phyloP scores from a whole-genome alignment of 2,888 invertebrate species.

The Athrips mouffetella region DNA sequence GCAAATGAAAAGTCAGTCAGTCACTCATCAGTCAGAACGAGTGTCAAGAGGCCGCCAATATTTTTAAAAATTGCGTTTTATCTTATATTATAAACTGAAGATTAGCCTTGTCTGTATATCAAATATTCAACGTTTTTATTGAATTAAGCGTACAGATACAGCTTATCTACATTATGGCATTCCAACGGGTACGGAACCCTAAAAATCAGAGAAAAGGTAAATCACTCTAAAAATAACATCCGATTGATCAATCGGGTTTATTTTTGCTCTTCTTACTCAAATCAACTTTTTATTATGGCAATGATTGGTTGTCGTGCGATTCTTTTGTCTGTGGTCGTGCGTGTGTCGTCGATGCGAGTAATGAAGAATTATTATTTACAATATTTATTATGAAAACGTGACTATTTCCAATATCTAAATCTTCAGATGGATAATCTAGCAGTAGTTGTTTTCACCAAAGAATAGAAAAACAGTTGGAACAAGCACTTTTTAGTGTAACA shows the following conservation, averaged over 20 bases:
- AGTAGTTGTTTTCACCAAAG: constrained; percentile 47
- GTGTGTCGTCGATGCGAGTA: constrained; percentile 37
- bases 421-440: constrained; percentile 63
- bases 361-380: constrained; percentile 33
- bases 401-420: constrained; percentile 36
- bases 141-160: too few relatives aligned
- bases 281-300: neutral
- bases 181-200: too few relatives aligned
- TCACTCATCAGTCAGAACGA: too few relatives aligned
- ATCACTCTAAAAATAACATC: too few relatives aligned
- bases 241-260: neutral
- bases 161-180: too few relatives aligned
- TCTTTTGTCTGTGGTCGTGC: constrained; percentile 31
- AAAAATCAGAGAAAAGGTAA: too few relatives aligned
- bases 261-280: neutral
- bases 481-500: constrained; percentile 38
- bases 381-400: constrained; percentile 48
- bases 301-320: neutral
- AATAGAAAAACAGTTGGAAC: constrained; percentile 41
- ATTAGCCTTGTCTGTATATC: too few relatives aligned
- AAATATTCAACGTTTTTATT: too few relatives aligned
- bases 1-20: too few relatives aligned
- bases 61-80: too few relatives aligned
- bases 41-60: too few relatives aligned
- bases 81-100: too few relatives aligned